Base-by-base conservation (phyloP, 2,888 invertebrate genomes). In the Conchocele bisecta region DNA sequence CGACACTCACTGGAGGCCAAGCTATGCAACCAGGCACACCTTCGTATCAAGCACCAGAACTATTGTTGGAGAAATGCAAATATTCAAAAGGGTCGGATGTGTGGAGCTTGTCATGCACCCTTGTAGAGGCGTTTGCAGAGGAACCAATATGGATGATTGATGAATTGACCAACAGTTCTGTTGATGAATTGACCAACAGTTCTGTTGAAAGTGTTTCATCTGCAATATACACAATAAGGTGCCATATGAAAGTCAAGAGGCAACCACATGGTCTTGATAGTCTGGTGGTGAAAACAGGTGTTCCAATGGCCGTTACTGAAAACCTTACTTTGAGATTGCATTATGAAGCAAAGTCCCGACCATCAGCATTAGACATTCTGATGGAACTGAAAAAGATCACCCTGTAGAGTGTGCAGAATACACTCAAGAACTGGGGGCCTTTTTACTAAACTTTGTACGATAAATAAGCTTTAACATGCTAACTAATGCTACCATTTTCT, bases 21-120 rank as follows among this genome's bases (percentile, higher is more conserved):
- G 46, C 22, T 17, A 20, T 26, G 7, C 17, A 46, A 5, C 42
- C 42, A 35, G 48, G 59, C 1, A 59, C 59, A 33, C 60, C 60
- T 28, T 17, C 24, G 17, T 60, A 60, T 24, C 31, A 33, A 37
- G 6, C 26, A 9, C 60, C 51, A 26, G 51, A 60, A 22, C 3
- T 46, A 5, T 15, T 46, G 13, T 6, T 46, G 4, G 17, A 22
- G 17, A 22, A 22, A 11, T 4, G 5, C 11, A 20, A 13, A 13
- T 24, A 13, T 11, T 7, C 6, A 7, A 20, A 11, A 46, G 7
- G 20, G 11, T 20, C 46, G 7, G 46, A 46, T 46, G 22, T 46
- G 5, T 46, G 46, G 46, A 46, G 46, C 22, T 20, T 17, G 5
- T 7, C 20, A 5, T 46, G 46, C 15, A 20, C 46, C 4, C n/a